A percentile compares a stretch with the other conserved stretches of the same genome.
phyloP scores from a whole-genome alignment of 2,888 invertebrate genomes.

The Galerucella pusilla region DNA sequence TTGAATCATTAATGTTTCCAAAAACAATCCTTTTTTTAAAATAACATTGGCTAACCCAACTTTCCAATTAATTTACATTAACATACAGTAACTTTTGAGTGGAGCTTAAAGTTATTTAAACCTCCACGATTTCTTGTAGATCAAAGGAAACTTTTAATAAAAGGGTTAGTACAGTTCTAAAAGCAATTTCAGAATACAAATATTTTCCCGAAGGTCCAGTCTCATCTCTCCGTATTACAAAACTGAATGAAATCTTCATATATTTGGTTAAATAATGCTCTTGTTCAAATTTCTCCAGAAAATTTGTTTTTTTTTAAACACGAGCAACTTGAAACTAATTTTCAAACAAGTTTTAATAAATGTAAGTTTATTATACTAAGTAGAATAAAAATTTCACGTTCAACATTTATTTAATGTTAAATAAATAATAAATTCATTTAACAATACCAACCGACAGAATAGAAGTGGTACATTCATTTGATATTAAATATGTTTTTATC shows the following conservation, averaged over 20 bases:
- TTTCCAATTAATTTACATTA: not conserved
- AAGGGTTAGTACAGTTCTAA: not conserved
- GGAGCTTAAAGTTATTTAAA: not conserved
- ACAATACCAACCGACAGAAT: no score
- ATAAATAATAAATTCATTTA: no score
- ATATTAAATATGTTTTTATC: no score
- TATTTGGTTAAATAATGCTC: slow-evolving; percentile 1
- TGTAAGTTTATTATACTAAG: not conserved
- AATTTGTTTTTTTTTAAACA: not conserved
- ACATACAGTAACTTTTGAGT: not conserved
- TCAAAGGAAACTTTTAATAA: not conserved
- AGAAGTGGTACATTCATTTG: no score
- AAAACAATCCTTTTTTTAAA: no score
- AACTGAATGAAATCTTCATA: not conserved
- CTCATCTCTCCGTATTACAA: not conserved
- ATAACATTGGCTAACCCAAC: no score
- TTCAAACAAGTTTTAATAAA: not conserved
- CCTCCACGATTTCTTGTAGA: not conserved
- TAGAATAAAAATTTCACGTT: no score
- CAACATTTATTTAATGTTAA: no score
- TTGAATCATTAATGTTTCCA: no score
- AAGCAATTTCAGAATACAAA: not conserved
- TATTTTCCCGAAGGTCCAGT: not conserved
- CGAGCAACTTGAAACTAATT: not conserved
- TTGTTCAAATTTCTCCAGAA: not conserved